A percentile compares a stretch with the other conserved stretches of the same genome.
phyloP scores from a whole-genome alignment of 2,797 vertebrate species.

The Otolemur crassicaudatus region DNA sequence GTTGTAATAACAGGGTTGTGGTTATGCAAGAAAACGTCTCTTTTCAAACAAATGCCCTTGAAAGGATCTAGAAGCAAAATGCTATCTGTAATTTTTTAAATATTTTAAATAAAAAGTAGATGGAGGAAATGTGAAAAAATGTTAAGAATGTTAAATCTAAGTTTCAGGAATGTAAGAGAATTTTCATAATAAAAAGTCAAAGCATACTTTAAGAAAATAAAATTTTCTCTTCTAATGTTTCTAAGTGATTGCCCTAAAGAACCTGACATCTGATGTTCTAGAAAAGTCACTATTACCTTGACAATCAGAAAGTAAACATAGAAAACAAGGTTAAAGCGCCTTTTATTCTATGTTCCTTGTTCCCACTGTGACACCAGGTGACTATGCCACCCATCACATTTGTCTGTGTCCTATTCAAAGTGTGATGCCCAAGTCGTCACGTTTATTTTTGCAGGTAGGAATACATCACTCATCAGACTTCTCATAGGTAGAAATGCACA shows the following conservation, averaged over 20 bases:
- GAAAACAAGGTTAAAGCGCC: neutral
- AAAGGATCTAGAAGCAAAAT: slow-evolving; percentile 4
- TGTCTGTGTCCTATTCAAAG: neutral
- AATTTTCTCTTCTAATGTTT: neutral
- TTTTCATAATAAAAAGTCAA: neutral
- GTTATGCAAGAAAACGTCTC: neutral
- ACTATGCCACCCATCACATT: neutral
- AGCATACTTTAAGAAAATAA: slow-evolving; percentile 10
- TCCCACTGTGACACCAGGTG: neutral
- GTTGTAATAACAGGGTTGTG: neutral
- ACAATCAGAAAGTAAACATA: neutral
- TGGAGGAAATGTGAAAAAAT: neutral
- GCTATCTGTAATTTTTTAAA: neutral
- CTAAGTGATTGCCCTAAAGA: neutral
- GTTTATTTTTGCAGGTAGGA: neutral
- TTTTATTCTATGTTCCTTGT: neutral
- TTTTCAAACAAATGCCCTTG: slow-evolving; percentile 32
- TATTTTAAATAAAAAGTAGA: neutral
- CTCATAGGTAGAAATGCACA: neutral
- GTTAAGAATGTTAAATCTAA: neutral
- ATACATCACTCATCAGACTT: neutral
- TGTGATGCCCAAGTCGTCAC: neutral
- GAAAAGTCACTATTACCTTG: neutral
- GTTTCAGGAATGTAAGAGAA: neutral
- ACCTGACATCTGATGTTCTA: neutral